phyloP scores from a whole-genome alignment of 2,888 invertebrate species.

The Acheta domesticus region DNA sequence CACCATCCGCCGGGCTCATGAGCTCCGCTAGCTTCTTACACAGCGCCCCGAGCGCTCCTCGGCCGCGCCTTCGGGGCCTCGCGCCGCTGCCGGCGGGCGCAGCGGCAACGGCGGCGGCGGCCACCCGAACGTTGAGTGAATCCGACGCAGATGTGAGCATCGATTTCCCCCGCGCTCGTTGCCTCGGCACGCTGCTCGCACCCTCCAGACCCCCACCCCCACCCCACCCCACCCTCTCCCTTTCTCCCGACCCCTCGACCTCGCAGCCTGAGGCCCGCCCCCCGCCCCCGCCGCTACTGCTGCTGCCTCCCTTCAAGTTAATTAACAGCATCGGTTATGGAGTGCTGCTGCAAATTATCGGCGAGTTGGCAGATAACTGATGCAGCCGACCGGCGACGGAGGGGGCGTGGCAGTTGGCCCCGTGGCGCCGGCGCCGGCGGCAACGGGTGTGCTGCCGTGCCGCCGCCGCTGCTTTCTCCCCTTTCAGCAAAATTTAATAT shows the following conservation, averaged over 20 bases:
- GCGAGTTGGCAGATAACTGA: slow-evolving; percentile 9
- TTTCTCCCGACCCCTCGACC: background rate
- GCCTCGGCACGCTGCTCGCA: too few relatives aligned
- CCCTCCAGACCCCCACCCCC: too few relatives aligned
- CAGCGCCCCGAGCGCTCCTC: too few relatives aligned
- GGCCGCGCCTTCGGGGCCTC: too few relatives aligned
- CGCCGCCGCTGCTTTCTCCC: too few relatives aligned
- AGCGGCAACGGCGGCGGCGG: too few relatives aligned
- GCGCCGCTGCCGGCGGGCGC: too few relatives aligned
- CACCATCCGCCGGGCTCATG: too few relatives aligned
- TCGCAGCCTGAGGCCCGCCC: background rate
- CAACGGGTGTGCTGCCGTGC: background rate
- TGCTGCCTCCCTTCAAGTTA: background rate
- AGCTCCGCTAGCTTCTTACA: too few relatives aligned
- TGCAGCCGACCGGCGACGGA: background rate
- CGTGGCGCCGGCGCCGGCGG: background rate
- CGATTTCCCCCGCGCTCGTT: background rate
- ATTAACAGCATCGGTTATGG: background rate
- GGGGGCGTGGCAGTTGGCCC: background rate
- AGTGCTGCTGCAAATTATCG: slow-evolving; percentile 1
- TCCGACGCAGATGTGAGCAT: slow-evolving; percentile 1
- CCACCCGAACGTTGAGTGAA: background rate
- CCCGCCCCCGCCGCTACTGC: background rate
- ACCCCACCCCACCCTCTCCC: too few relatives aligned
- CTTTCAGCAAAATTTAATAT: background rate